Base-by-base conservation (phyloP, 2,888 invertebrate species). In the Idaea straminata region DNA sequence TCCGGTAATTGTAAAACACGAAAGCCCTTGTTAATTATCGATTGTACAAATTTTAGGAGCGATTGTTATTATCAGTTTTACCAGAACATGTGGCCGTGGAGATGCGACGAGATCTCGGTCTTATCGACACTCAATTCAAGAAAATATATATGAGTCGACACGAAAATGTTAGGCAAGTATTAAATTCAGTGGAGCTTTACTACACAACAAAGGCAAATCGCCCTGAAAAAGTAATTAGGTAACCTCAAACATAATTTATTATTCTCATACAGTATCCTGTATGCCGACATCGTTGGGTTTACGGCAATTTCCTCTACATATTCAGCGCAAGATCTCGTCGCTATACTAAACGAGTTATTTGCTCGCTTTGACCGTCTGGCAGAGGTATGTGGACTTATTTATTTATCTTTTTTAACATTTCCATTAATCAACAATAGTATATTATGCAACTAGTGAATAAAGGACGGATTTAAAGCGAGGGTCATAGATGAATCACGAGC, bases 261-360 rank as follows among this genome's bases (percentile, higher is more conserved):
- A 66, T 69, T 68, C 61, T 63, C 35, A 69, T 65, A 65, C 93
- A 98, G 98, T 89, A 99, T 99, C 85, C 94, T 99, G 72, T 99
- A 99, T 89, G 99, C 99, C 35, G 99, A 99, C 92, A 99, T 99
- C 85, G 99, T 99, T 64, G 99, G 99, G 64, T 99, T 99, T 88
- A 99, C 99, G 5, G 98, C 98, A 64, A 98, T 98, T 77, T 98
- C 98, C 4, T 98, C 98, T 15, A 98, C 98, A 6, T 98, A 98
- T 91, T 98, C 98, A 64, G 98, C 99, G 62, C 98, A 98, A 86
- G 98, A 99, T 87, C 94, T 99, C 74, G 98, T 99, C 64, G 97
- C 98, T 90, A 98, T 99, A 91, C 94, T 99, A 75, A 99, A 99
- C 91, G 98, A 99, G 91, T 94, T 99, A 69, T 99, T 99, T 87